These are phyloP conservation scores for Epistrophella euchroma DNA, from an alignment of 2,888 invertebrate species.

Conservation along the genomic window DNA sequence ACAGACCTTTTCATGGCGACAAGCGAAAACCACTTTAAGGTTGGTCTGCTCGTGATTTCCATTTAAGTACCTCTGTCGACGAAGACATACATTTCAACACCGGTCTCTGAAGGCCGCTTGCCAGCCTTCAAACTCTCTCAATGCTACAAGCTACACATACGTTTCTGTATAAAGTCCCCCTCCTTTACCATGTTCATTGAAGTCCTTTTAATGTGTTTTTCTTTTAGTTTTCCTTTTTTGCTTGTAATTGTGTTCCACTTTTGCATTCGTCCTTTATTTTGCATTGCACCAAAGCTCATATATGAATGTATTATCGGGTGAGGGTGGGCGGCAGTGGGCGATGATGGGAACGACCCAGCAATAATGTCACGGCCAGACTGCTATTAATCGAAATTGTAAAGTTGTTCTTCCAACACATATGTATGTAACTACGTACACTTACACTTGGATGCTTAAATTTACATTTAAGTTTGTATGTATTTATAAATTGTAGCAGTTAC, in stretches of 20 bases:
- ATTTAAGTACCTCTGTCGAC: constrained; percentile 54
- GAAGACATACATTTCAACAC: constrained; percentile 49
- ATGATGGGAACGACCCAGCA: constrained; percentile 63
- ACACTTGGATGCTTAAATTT: constrained; percentile 34
- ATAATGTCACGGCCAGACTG: constrained; percentile 76
- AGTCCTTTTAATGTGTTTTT: constrained; percentile 46
- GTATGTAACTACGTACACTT: not conserved
- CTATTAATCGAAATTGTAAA: constrained; percentile 74
- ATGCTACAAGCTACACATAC: constrained; percentile 57
- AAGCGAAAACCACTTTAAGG: constrained; percentile 48
- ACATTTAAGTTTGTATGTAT: not conserved
- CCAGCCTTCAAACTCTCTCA: constrained; percentile 69
- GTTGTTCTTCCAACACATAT: constrained; percentile 45
- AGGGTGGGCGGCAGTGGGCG: constrained; percentile 9
- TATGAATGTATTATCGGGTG: constrained; percentile 8
- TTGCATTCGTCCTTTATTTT: constrained; percentile 60
- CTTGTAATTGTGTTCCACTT: constrained; percentile 64
- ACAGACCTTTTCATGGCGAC: constrained; percentile 48
- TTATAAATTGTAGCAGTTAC: constrained; percentile 33
- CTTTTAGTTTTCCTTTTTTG: constrained; percentile 50
- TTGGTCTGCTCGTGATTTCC: constrained; percentile 43
- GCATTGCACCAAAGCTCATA: constrained; percentile 24
- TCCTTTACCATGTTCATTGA: constrained; percentile 53
- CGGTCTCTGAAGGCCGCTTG: constrained; percentile 64
- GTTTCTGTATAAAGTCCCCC: not conserved